These are phyloP conservation scores for Lepidurus arcticus DNA, from an alignment of 1,140 invertebrate species.

Conservation along the genomic window DNA sequence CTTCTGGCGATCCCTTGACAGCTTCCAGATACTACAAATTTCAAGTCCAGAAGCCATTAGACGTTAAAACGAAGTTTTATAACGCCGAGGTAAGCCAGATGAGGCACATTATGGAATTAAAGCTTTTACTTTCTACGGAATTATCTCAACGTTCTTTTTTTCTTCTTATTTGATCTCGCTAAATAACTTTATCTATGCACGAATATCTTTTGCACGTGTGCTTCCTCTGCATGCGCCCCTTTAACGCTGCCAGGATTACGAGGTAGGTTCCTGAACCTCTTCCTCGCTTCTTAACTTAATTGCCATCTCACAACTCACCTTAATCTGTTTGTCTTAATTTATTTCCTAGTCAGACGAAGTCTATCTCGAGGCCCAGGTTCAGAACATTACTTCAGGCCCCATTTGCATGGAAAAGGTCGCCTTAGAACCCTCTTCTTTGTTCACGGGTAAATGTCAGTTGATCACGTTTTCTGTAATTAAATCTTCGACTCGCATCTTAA, in stretches of 20 bases:
- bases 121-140: neutral
- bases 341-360: slow-evolving; percentile 77
- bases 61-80: slow-evolving; percentile 98
- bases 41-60: slow-evolving; percentile 93
- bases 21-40: slow-evolving; percentile 64
- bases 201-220: neutral
- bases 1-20: slow-evolving; percentile 56
- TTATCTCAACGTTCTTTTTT: neutral
- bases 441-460: slow-evolving; percentile 54
- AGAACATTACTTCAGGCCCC: slow-evolving; percentile 83
- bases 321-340: neutral
- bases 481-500: neutral
- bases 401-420: slow-evolving; percentile 88
- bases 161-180: slow-evolving; percentile 15
- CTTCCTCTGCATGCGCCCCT: neutral
- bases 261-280: neutral
- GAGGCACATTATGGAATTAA: neutral
- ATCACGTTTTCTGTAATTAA: neutral
- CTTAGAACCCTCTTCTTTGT: slow-evolving; percentile 83
- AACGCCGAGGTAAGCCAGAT: slow-evolving; percentile 71
- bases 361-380: slow-evolving; percentile 92
- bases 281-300: slow-evolving; percentile 19
- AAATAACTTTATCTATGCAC: neutral
- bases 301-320: neutral
- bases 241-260: slow-evolving; percentile 22